Percentiles rank a stretch among this genome's conserved stretches.
Conservation (phyloP, 2,888 invertebrate genomes). For the Sminthurides aquaticus region DNA sequence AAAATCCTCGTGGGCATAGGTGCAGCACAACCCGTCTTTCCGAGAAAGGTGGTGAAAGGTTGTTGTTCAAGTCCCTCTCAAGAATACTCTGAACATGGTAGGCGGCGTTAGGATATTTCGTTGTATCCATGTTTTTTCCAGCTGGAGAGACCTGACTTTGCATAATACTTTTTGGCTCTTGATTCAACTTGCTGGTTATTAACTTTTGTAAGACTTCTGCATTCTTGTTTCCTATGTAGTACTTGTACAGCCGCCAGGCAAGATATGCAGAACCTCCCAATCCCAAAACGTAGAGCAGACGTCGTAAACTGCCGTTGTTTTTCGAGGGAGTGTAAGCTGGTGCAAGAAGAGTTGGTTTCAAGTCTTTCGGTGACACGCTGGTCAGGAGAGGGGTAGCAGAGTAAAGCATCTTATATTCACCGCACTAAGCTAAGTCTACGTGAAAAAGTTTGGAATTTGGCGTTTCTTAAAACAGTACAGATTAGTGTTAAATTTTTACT, state of each 20-base stretch:
- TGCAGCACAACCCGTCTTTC: constrained; percentile 26
- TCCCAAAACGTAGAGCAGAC: constrained; percentile 22
- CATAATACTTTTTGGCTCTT: neutral
- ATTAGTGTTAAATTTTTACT: no score
- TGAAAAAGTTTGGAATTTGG: no score
- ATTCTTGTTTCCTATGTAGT: neutral
- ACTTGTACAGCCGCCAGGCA: constrained; percentile 26
- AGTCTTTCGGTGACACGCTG: no score
- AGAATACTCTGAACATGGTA: neutral
- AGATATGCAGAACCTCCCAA: constrained; percentile 23
- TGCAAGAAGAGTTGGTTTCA: no score
- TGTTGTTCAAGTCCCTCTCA: neutral
- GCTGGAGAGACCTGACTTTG: neutral
- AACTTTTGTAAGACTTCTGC: neutral
- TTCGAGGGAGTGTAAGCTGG: no score
- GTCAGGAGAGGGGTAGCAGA: no score
- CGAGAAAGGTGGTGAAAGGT: neutral
- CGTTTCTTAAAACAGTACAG: no score
- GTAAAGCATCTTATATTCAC: no score
- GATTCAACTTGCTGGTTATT: neutral
- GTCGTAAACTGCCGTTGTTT: no score
- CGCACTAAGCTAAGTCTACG: no score
- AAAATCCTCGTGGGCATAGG: constrained; percentile 31
- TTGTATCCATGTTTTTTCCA: neutral
- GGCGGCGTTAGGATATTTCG: no score